Base-by-base conservation (phyloP, 2,113 vertebrate species). In the Dasypus novemcinctus region DNA sequence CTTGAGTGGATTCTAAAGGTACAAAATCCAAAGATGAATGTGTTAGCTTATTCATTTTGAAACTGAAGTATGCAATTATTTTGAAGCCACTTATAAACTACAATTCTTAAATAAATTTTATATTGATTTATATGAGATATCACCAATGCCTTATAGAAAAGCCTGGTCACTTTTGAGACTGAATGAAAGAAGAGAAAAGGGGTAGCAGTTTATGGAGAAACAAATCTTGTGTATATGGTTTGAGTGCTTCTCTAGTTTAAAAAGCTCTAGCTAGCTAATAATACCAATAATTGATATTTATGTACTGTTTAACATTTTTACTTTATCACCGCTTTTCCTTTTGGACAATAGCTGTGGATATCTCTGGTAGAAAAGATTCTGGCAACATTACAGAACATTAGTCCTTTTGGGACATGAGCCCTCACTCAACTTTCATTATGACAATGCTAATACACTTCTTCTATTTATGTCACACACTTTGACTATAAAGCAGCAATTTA, bases 381-480 rank as follows among this genome's bases (percentile, higher is more conserved):
- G 23, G 74, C 25, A 57, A 54, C 27, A 31, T 57, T 78, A 8
- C 17, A 74, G 43, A 81, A 27, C 5, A 3, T 69, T 68, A 27
- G 33, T 95, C 80, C 18, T 80, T 80, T 69, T 92, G 75, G 43
- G 46, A 69, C 33, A 11, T 41, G 33, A 76, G 25, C 71, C 15
- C 63, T 87, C 72, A 46, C 61, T 66, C 59, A 90, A n/a, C 52
- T 87, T 90, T 94, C 21, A 63, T 74, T 85, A 46, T 61, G 63
- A 90, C 27, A 41, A 69, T 85, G 57, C n/a, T 78, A 15, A 92
- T 95, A 11, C 46, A 20, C 31, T 90, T 91, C 38, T 41, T 85
- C 96, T 92, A 54, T 90, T 95, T 92, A 52, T 18, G 64, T 68
- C 68, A 85, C 25, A 68, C 52, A 31, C 36, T 96, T 83, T 74